Percentiles rank a stretch among this genome's conserved stretches.
Evolutionary conservation across 1,140 invertebrate species (phyloP).

Genomic region (Drosophila willistoni): DNA sequence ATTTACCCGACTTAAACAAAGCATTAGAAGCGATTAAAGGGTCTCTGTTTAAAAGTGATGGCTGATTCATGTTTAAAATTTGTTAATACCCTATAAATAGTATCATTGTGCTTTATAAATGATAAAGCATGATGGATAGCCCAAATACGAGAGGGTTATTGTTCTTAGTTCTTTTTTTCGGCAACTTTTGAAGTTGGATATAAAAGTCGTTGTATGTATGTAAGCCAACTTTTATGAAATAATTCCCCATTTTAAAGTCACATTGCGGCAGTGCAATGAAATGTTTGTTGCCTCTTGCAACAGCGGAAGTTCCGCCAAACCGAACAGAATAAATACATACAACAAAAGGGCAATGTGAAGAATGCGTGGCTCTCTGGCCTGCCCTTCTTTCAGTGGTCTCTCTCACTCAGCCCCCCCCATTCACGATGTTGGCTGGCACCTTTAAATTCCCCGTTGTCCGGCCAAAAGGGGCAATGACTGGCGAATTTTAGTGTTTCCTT

Average conservation of each 20-base stretch:
- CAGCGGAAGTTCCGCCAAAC: conserved; percentile 8
- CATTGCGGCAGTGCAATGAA: conserved; percentile 9
- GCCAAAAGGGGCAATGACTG: conserved; percentile 11
- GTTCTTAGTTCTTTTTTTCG: not conserved
- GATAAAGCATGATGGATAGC: too few species aligned
- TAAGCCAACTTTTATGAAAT: conserved; percentile 3
- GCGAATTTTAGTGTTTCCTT: conserved; percentile 12
- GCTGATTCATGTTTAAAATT: too few species aligned
- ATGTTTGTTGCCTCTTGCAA: not conserved
- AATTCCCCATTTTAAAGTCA: conserved; percentile 7
- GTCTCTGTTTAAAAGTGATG: too few species aligned
- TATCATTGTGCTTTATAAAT: too few species aligned
- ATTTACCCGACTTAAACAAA: too few species aligned
- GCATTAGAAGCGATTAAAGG: too few species aligned
- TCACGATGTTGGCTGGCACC: not conserved
- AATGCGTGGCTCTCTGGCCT: conserved; percentile 4
- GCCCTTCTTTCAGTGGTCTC: not conserved
- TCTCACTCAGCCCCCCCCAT: not conserved
- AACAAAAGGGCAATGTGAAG: conserved; percentile 10
- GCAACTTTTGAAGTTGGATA: conserved; percentile 4
- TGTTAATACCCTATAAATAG: too few species aligned
- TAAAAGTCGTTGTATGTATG: too few species aligned
- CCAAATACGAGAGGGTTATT: too few species aligned
- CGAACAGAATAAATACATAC: conserved; percentile 1
- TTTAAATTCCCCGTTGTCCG: conserved; percentile 9